A percentile compares a stretch with the other conserved stretches of the same genome.
These are phyloP conservation scores for Atractosteus spatula DNA, from an alignment of 2,113 vertebrate species.

Conservation along the genomic window DNA sequence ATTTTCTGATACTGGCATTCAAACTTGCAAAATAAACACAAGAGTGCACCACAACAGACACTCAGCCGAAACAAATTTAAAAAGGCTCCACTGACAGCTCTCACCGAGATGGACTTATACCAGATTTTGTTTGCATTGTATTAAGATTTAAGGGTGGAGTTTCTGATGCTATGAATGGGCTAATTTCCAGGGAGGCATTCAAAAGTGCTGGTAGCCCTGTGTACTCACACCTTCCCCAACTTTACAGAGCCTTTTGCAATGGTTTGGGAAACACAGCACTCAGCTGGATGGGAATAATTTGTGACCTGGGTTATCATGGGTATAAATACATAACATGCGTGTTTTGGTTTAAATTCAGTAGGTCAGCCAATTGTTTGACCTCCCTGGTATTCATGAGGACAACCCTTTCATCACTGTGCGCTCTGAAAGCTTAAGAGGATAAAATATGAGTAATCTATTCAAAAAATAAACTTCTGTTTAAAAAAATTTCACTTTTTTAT, in stretches of 20 bases:
- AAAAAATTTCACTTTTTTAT: not conserved
- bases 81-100: no score
- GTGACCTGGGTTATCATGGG: constrained; percentile 31
- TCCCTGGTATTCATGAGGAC: constrained; percentile 43
- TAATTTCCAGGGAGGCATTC: not conserved
- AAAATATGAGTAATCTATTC: not conserved
- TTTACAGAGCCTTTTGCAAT: not conserved
- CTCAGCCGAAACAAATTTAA: not conserved
- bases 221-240: not conserved
- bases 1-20: no score
- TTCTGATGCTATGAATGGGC: no score
- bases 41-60: not conserved
- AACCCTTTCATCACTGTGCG: constrained; percentile 11
- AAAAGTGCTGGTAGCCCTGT: not conserved
- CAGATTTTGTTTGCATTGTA: no score
- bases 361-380: constrained; percentile 49
- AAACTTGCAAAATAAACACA: no score
- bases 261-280: no score
- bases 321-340: constrained; percentile 48
- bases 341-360: constrained; percentile 45
- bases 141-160: no score
- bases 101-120: no score
- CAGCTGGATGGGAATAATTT: no score
- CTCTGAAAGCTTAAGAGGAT: not conserved
- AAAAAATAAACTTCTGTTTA: not conserved